Conservation (phyloP, 2,797 vertebrate species). For the Poecile montanus region DNA sequence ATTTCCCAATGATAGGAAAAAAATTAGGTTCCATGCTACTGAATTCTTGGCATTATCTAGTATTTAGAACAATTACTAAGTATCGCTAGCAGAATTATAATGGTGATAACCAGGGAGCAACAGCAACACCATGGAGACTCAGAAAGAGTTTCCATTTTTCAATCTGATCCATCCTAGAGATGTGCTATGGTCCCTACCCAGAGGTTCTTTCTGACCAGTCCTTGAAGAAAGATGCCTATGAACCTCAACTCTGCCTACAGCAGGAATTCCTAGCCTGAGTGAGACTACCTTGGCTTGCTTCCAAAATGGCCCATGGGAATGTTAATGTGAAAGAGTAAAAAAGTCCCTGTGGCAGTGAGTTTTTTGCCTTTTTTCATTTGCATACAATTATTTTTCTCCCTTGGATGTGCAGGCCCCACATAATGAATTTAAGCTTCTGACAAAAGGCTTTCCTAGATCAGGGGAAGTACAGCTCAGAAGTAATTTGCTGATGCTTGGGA, state of each 20-base stretch:
- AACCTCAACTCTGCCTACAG: not conserved
- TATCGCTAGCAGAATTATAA: not conserved
- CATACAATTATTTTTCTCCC: not conserved
- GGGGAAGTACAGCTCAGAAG: not conserved
- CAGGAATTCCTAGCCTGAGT: not conserved
- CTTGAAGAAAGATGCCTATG: not conserved
- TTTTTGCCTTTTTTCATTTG: not conserved
- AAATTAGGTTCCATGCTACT: not conserved
- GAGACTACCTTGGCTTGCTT: not conserved
- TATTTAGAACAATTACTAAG: slow-evolving; percentile 27
- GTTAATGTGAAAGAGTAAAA: not conserved
- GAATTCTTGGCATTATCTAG: not conserved
- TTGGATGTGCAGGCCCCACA: not conserved
- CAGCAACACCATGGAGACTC: not conserved
- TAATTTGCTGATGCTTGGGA: not conserved
- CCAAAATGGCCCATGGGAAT: not conserved
- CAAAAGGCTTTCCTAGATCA: not conserved
- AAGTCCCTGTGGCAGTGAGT: not conserved
- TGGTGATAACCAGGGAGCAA: not conserved
- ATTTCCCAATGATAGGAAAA: not conserved
- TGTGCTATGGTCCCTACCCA: not conserved
- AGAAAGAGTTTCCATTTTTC: not conserved
- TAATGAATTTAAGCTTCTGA: not conserved
- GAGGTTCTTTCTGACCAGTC: not conserved
- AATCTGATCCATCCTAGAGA: not conserved